phyloP scores from a whole-genome alignment of 2,113 vertebrate species.

The Mormoops blainvillei region DNA sequence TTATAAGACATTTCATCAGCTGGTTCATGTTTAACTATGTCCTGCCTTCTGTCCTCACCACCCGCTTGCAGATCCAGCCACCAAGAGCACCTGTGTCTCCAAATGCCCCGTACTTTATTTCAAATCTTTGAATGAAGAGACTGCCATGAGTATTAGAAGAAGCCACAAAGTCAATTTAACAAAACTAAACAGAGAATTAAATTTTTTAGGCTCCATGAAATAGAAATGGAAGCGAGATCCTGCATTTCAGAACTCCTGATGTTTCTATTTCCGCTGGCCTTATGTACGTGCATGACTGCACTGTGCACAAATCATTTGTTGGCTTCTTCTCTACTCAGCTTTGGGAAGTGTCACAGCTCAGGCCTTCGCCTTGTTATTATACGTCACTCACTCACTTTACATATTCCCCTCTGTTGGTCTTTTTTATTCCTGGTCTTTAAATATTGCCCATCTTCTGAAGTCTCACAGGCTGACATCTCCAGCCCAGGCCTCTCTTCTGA shows the following conservation, averaged over 20 bases:
- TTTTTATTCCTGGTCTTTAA: neutral
- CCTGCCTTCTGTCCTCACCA: neutral
- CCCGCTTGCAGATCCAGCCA: neutral
- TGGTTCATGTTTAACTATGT: neutral
- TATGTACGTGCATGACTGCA: accelerated
- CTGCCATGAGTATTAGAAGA: neutral
- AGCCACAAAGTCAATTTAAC: neutral
- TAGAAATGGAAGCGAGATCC: neutral
- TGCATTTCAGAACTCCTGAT: neutral
- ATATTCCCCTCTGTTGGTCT: neutral
- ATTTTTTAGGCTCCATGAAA: neutral
- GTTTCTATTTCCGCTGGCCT: neutral
- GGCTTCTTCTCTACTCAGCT: neutral
- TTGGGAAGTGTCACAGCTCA: neutral
- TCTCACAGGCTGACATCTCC: neutral
- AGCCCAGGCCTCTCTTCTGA: neutral
- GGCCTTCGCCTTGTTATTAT: neutral
- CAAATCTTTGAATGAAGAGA: neutral
- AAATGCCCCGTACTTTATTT: neutral
- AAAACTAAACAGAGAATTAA: neutral
- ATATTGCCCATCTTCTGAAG: neutral
- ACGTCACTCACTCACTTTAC: neutral
- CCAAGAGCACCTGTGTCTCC: neutral
- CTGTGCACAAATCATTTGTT: neutral
- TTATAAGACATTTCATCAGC: neutral